These are phyloP conservation scores for Mythimna albipuncta DNA, from an alignment of 2,888 invertebrate species.

Conservation along the genomic window DNA sequence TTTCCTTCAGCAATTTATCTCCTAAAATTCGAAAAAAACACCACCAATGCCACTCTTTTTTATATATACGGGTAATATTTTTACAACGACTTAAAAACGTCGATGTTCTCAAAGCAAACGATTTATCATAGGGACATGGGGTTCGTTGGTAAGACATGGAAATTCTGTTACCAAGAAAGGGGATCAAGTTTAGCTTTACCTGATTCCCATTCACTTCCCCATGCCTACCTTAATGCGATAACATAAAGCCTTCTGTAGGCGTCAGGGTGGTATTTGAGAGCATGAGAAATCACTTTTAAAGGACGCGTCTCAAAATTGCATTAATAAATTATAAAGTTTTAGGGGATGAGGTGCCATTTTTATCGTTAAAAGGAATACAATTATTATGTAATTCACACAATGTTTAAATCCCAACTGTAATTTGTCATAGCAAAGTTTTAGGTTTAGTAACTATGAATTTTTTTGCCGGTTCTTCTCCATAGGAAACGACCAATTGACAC, in stretches of 20 bases:
- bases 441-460: too few relatives aligned
- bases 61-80: constrained; percentile 49
- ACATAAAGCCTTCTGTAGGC: constrained; percentile 56
- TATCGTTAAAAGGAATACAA: background rate
- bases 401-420: too few relatives aligned
- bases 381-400: too few relatives aligned
- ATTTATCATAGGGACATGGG: constrained; percentile 61
- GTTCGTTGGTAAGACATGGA: constrained; percentile 63
- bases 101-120: constrained; percentile 47
- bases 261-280: constrained; percentile 29
- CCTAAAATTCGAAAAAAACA: background rate
- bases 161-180: constrained; percentile 73
- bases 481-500: too few relatives aligned
- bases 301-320: constrained; percentile 26
- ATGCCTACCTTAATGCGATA: constrained; percentile 60
- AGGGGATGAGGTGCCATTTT: background rate
- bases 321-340: constrained; percentile 32
- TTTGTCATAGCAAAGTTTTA: too few relatives aligned
- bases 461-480: too few relatives aligned
- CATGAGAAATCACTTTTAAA: constrained; percentile 47
- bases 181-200: constrained; percentile 72
- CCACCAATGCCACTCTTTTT: constrained; percentile 7
- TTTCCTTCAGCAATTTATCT: constrained; percentile 17
- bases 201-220: constrained; percentile 62
- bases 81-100: constrained; percentile 52